Conservation (phyloP, 2,797 vertebrate species). For the Coluber constrictor region DNA sequence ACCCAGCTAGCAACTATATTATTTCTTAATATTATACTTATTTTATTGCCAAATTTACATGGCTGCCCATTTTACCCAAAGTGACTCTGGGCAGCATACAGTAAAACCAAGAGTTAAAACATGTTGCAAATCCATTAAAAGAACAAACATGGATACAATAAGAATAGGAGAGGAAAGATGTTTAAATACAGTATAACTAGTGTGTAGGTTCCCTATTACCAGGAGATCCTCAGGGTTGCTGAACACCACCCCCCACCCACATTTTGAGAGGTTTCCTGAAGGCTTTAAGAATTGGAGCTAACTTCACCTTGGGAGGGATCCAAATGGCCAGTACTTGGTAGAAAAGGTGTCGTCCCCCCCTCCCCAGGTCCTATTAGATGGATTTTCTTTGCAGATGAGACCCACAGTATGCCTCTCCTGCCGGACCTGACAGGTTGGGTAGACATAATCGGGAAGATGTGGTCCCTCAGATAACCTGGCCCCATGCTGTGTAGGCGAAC, state of each 20-base stretch:
- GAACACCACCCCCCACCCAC: accelerated
- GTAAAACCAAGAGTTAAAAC: neutral
- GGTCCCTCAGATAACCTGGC: neutral
- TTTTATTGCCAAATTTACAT: neutral
- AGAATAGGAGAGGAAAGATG: neutral
- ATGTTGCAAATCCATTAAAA: neutral
- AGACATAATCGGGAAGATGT: neutral
- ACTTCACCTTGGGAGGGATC: neutral
- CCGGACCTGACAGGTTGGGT: neutral
- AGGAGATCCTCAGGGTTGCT: neutral
- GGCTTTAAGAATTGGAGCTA: neutral
- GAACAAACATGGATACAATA: neutral
- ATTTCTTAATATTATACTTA: neutral
- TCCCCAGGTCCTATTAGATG: neutral
- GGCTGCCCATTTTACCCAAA: neutral
- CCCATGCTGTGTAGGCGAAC: neutral
- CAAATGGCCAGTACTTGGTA: neutral
- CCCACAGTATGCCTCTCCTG: neutral
- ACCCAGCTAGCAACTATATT: neutral
- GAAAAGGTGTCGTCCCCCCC: neutral
- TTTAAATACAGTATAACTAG: neutral
- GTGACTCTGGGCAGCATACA: neutral
- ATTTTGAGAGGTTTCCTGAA: neutral
- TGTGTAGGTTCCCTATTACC: neutral
- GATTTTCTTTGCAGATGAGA: neutral